Evolutionary conservation across 2,797 vertebrate genomes (phyloP).

Genomic region (Graptemys geographica): DNA sequence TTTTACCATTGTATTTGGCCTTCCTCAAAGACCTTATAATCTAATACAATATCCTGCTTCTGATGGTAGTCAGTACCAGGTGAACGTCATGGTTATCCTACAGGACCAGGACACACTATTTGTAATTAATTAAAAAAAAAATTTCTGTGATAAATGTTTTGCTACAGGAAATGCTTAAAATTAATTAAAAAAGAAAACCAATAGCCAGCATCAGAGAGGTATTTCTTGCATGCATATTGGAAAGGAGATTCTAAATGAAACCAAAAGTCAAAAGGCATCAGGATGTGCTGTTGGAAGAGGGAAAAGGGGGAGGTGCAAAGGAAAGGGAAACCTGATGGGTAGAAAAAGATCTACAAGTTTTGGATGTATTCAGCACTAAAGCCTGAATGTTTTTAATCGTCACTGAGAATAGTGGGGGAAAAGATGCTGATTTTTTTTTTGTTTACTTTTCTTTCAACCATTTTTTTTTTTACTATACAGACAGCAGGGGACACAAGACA

Average conservation of each 20-base stretch:
- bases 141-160: not conserved
- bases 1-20: not conserved
- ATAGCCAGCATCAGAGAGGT: not conserved
- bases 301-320: not conserved
- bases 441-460: slow-evolving; percentile 6
- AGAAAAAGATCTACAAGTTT: not conserved
- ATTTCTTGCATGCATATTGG: not conserved
- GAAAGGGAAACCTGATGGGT: not conserved
- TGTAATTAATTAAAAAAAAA: not conserved
- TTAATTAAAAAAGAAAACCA: not conserved
- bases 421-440: not conserved
- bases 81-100: no score
- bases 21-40: not conserved
- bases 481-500: not conserved
- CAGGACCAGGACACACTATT: not conserved
- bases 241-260: not conserved
- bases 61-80: not conserved
- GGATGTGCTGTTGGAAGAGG: not conserved
- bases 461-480: not conserved
- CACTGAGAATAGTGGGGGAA: not conserved
- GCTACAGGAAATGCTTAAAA: not conserved
- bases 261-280: not conserved
- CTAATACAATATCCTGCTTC: not conserved
- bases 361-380: not conserved
- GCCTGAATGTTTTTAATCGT: not conserved